These are phyloP conservation scores for Linnaemya vulpina DNA, from an alignment of 2,888 invertebrate genomes.

Conservation along the genomic window DNA sequence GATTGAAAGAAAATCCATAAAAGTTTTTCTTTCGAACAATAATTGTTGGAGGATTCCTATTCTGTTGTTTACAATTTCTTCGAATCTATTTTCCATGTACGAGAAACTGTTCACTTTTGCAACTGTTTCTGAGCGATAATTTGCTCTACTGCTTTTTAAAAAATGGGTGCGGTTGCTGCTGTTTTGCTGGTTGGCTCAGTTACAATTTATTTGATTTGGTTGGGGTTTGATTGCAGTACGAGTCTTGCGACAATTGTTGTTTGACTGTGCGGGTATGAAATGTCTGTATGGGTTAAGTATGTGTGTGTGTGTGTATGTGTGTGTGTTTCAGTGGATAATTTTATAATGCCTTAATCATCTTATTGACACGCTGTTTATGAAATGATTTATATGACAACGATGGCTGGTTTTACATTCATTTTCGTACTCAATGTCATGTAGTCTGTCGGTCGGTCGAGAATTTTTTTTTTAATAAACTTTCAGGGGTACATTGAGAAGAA, in stretches of 20 bases:
- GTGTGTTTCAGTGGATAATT: slow-evolving; percentile 64
- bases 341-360: slow-evolving; percentile 72
- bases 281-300: too few relatives aligned
- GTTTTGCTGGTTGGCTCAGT: slow-evolving; percentile 27
- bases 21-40: slow-evolving; percentile 33
- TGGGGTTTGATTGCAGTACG: slow-evolving; percentile 23
- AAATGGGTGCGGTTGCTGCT: slow-evolving; percentile 66
- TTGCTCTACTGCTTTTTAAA: slow-evolving; percentile 60
- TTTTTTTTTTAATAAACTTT: background rate
- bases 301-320: background rate
- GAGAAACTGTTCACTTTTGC: slow-evolving; percentile 33
- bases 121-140: slow-evolving; percentile 63
- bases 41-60: background rate
- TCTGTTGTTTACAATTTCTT: background rate
- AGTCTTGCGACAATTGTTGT: background rate
- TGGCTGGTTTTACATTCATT: slow-evolving; percentile 11
- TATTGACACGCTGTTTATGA: slow-evolving; percentile 65
- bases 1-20: slow-evolving; percentile 49
- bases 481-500: slow-evolving; percentile 2
- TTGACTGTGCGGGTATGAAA: background rate
- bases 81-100: slow-evolving; percentile 3
- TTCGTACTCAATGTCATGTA: background rate
- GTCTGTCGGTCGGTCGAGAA: background rate
- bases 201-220: slow-evolving; percentile 48
- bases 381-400: slow-evolving; percentile 60